A percentile compares a stretch with the other conserved stretches of the same genome.
These are phyloP conservation scores for Esperia sulphurella DNA, from an alignment of 2,888 invertebrate genomes.

Conservation along the genomic window DNA sequence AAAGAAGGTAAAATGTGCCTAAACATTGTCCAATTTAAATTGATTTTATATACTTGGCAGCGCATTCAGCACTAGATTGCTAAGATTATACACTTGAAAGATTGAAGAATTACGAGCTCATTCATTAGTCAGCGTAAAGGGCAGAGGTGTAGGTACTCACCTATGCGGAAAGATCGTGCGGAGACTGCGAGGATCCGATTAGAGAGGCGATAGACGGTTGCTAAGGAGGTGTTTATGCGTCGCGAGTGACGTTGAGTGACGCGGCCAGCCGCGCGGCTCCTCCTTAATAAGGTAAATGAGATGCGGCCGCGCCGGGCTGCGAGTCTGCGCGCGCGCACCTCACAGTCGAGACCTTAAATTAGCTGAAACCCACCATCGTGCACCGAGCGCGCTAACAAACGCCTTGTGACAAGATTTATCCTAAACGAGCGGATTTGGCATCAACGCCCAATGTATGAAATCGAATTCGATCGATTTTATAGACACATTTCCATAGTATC, in stretches of 20 bases:
- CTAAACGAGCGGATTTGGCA: slow-evolving; percentile 33
- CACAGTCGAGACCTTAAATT: slow-evolving; percentile 39
- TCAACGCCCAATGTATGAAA: background rate
- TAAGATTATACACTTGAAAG: slow-evolving; percentile 8
- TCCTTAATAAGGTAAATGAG: slow-evolving; percentile 71
- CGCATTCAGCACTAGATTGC: background rate
- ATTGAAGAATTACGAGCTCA: slow-evolving; percentile 12
- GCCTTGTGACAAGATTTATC: slow-evolving; percentile 56
- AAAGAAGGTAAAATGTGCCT: too few relatives aligned
- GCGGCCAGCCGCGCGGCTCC: slow-evolving; percentile 46
- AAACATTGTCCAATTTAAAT: too few relatives aligned
- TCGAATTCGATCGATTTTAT: slow-evolving; percentile 3
- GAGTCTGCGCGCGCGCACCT: slow-evolving; percentile 20
- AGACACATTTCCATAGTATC: background rate
- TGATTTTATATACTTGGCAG: too few relatives aligned
- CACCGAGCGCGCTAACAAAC: slow-evolving; percentile 44
- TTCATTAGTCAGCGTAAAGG: slow-evolving; percentile 23
- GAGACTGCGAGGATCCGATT: slow-evolving; percentile 28
- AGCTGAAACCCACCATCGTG: slow-evolving; percentile 32
- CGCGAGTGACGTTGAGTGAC: slow-evolving; percentile 64
- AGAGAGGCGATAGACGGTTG: slow-evolving; percentile 42
- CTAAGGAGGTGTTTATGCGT: slow-evolving; percentile 62
- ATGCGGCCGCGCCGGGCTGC: slow-evolving; percentile 31
- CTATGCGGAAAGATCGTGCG: slow-evolving; percentile 20
- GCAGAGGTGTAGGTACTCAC: slow-evolving; percentile 14